Base-by-base conservation (phyloP, 2,888 invertebrate species). In the Keiferia lycopersicella region DNA sequence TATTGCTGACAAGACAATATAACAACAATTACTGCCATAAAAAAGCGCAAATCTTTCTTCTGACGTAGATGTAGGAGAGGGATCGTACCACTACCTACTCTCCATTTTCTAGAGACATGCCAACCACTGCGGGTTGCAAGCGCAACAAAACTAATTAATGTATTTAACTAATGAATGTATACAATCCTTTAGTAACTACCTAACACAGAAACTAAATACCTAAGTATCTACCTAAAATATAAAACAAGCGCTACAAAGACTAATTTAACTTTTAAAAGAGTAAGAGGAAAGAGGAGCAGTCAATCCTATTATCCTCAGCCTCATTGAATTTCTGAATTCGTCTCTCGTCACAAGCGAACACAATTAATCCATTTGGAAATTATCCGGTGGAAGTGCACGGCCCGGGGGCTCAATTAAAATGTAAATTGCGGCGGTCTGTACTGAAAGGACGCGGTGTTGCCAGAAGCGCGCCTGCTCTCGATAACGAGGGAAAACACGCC, bases 341-440 rank as follows among this genome's bases (percentile, higher is more conserved):
- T 59, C 41, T 39, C 59, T 59, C 10, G 64, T 67, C 61, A 68
- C 67, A 30, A 66, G 65, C 6, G 72, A 79, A 84, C 80, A 83
- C 80, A 84, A 82, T 83, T 85, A 86, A 82, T 84, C 83, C 81
- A 82, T 79, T 81, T 76, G 74, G 71, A 80, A 85, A 81, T 85
- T 81, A 85, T 83, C 80, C 83, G 79, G 83, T 81, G 84, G 84
- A 82, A 71, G 71, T 75, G 73, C 73, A 39, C 51, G n/a, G 41
- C 82, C 79, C 80, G 65, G 68, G 83, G 84, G 77, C 78, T 79
- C 83, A 84, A 87, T 87, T 85, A 83, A 86, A 85, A 86, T 86
- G 86, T 82, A 84, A 86, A 87, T 86, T 79, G 59, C 12, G 14
- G 22, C 12, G n/a, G n/a, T 34, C 16, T 58, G 16, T 56, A 6